Conservation (phyloP, 37 sponge, comb jelly and placozoan species). For the Halisarca cf. caerulea region DNA sequence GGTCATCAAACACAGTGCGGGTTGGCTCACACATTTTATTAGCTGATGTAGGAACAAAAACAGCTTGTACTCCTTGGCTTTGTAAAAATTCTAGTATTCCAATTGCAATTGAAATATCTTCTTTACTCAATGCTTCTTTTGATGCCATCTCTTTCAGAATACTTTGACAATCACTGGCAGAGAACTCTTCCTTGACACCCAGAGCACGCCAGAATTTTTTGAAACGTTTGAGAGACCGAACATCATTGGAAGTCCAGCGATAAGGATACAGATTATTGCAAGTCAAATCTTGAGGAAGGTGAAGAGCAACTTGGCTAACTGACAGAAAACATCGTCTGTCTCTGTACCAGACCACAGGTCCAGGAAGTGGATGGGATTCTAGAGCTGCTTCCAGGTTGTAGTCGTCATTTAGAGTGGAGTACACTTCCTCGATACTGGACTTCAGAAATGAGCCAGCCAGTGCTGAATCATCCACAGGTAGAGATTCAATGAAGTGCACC, state of each 20-base stretch:
- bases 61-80: not conserved
- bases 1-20: slow-evolving; percentile 10
- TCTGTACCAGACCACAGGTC: not conserved
- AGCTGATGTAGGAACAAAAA: not conserved
- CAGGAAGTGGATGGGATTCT: too few species aligned
- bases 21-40: not conserved
- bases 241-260: not conserved
- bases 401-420: too few species aligned
- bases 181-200: slow-evolving; percentile 33
- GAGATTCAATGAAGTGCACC: not conserved
- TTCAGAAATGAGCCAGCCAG: not conserved
- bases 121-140: not conserved
- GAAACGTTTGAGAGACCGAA: not conserved
- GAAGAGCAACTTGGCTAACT: not conserved
- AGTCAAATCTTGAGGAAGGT: not conserved
- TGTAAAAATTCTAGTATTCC: not conserved
- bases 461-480: not conserved
- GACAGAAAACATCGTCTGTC: not conserved
- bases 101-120: slow-evolving; percentile 11
- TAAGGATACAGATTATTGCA: not conserved
- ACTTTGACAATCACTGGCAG: slow-evolving; percentile 24
- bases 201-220: slow-evolving; percentile 19
- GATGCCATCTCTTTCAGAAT: slow-evolving; percentile 51
- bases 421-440: too few species aligned
- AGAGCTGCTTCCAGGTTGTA: too few species aligned